These are phyloP conservation scores for Pelochelys cantorii DNA, from an alignment of 2,797 vertebrate species.

Conservation along the genomic window DNA sequence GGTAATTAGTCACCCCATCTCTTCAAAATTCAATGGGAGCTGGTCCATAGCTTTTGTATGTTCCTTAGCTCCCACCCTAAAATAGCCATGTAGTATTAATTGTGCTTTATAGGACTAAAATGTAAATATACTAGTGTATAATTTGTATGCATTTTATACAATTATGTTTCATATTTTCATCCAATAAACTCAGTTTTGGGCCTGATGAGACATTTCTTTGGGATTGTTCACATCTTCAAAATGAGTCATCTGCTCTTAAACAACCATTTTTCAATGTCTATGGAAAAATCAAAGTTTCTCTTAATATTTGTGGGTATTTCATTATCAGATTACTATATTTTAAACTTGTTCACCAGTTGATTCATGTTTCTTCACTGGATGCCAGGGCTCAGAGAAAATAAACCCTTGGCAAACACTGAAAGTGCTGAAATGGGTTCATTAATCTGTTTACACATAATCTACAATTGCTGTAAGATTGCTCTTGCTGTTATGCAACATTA, in stretches of 20 bases:
- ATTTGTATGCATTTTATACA: no score
- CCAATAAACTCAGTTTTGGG: no score
- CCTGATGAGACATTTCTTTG: neutral
- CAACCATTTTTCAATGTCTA: neutral
- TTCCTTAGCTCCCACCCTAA: neutral
- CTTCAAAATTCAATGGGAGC: neutral
- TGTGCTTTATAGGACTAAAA: neutral
- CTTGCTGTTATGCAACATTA: neutral
- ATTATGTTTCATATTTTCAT: no score
- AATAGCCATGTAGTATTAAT: neutral
- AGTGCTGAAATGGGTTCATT: neutral
- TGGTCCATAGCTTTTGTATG: neutral
- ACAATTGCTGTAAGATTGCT: neutral
- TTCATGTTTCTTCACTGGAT: neutral
- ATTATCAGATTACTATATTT: neutral
- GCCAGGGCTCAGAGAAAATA: neutral
- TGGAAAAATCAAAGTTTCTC: neutral
- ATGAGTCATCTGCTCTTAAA: neutral
- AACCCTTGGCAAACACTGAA: neutral
- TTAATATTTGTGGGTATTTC: neutral
- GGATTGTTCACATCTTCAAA: neutral
- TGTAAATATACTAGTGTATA: no score
- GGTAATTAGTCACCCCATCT: neutral
- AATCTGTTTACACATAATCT: neutral
- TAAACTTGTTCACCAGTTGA: neutral